Percentiles rank a stretch among this genome's conserved stretches.
Conservation (phyloP, 1,140 invertebrate genomes). For the Arion vulgaris region DNA sequence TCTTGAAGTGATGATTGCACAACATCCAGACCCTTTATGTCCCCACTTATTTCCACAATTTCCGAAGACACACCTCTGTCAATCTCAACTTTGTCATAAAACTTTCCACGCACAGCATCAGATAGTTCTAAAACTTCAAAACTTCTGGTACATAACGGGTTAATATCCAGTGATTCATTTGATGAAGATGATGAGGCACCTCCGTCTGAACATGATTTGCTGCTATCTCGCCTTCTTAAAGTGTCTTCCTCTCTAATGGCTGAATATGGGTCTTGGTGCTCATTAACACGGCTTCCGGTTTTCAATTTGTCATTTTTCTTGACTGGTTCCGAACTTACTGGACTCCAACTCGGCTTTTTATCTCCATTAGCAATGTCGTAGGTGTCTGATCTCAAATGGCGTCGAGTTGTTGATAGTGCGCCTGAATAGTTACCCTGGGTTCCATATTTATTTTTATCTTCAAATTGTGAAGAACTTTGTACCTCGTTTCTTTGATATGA, state of each 20-base stretch:
- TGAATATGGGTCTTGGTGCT: background rate
- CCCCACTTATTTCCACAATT: background rate
- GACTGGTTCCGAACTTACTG: too few relatives aligned
- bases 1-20: background rate
- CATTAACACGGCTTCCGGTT: background rate
- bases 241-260: constrained; percentile 20
- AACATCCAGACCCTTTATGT: background rate
- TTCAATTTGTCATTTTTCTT: too few relatives aligned
- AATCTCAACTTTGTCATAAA: background rate
- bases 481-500: too few relatives aligned
- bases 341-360: too few relatives aligned
- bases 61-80: background rate
- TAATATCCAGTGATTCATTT: constrained; percentile 3
- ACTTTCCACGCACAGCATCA: background rate
- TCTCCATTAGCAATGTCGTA: background rate
- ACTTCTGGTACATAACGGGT: background rate
- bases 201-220: constrained; percentile 17
- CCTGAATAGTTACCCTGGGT: background rate
- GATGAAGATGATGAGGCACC: background rate
- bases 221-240: background rate
- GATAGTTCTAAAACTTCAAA: constrained; percentile 17
- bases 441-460: background rate
- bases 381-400: background rate
- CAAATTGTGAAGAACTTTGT: too few relatives aligned
- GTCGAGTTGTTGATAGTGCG: background rate